Evolutionary conservation across 2,888 invertebrate species (phyloP), one percentile per base, ranked within the genome.

Genomic region (Branchellion lobata): DNA sequence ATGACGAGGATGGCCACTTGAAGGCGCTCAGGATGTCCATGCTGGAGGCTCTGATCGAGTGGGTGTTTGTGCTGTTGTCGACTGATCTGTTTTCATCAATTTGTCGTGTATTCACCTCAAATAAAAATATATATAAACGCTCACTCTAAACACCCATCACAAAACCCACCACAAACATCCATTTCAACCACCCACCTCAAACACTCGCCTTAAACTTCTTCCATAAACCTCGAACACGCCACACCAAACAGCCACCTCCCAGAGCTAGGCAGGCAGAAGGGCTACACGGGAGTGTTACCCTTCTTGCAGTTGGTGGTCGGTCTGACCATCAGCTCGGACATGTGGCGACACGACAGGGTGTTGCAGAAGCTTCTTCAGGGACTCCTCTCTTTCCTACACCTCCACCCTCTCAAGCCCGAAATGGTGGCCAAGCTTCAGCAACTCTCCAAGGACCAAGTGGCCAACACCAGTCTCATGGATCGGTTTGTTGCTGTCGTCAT

Each of bases 211-310:
- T n/a, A n/a, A n/a, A n/a, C n/a, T n/a, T n/a, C n/a, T n/a, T n/a
- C n/a, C n/a, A n/a, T n/a, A n/a, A n/a, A n/a, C n/a, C n/a, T n/a
- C n/a, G n/a, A 51, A 14, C 14, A 51, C 14, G 53, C 21, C 24
- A 11, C 68, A n/a, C 31, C 33, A 29, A 40, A 29, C 47, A 75
- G 77, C 21, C 92, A 93, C 83, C 89, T 96, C 83, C 92, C 93
- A 0, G 91, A 91, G 74, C 88, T 96, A 79, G 90, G 92, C 83
- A 90, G 91, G 72, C 91, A 93, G 82, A 93, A 93, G 31, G 96
- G 96, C 0, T 91, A 94, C 8, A 90, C 94, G 81, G 92, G 93
- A 1, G 33, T 73, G 36, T 40, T 40, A 24, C 1, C 47, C n/a
- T 34, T 5, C 73, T 21, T 73, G 36, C 27, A 34, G n/a, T 5